Percentiles rank a stretch among this genome's conserved stretches.
These are phyloP conservation scores for Monoplex corrugatus DNA, from an alignment of 2,888 invertebrate genomes.

Conservation along the genomic window DNA sequence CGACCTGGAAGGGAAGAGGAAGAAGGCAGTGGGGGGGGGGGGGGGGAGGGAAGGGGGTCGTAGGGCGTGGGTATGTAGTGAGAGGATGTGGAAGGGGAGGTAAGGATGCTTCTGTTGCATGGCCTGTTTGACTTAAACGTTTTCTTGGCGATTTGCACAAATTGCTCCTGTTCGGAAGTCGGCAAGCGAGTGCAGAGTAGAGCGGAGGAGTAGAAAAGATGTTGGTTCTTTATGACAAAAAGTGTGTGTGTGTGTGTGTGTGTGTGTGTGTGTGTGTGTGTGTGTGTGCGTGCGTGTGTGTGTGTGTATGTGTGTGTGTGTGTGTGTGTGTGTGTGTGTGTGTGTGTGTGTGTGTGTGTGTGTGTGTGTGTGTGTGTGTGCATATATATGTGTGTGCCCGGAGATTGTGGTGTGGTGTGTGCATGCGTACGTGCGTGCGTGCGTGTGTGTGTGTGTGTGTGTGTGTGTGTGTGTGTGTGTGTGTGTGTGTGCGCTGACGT, in stretches of 20 bases:
- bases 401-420: background rate
- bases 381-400: background rate
- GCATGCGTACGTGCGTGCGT: background rate
- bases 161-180: too few relatives aligned
- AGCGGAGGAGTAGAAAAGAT: too few relatives aligned
- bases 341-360: background rate
- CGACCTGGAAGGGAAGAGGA: too few relatives aligned
- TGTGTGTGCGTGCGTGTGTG: background rate
- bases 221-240: too few relatives aligned
- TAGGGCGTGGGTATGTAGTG: too few relatives aligned
- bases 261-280: background rate
- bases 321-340: background rate
- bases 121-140: too few relatives aligned
- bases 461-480: conserved; percentile 24
- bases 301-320: background rate
- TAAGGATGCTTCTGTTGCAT: too few relatives aligned
- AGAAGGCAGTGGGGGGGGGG: too few relatives aligned
- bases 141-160: too few relatives aligned
- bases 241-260: conserved; percentile 7
- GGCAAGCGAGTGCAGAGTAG: too few relatives aligned
- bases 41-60: too few relatives aligned
- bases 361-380: background rate
- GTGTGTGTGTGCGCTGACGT: background rate
- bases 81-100: too few relatives aligned
- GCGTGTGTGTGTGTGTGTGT: background rate